A percentile compares a stretch with the other conserved stretches of the same genome.
Conservation (phyloP, 2,113 vertebrate species). For the Oncorhynchus clarkii region DNA sequence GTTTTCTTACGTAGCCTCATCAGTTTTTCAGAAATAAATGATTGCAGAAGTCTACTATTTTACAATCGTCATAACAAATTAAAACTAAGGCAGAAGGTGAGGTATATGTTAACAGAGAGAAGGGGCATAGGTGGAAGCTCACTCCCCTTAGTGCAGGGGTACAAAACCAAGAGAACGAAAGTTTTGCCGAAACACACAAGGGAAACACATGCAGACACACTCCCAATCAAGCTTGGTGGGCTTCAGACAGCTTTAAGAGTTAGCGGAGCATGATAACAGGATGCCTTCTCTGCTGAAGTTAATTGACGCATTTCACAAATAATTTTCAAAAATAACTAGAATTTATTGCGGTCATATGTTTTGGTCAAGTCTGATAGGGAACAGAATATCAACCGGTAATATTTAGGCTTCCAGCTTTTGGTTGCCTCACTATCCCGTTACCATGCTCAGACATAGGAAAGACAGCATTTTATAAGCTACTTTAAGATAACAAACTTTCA, state of each 20-base stretch:
- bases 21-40: conserved; percentile 74
- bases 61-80: conserved; percentile 75
- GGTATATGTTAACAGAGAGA: conserved; percentile 78
- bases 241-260: conserved; percentile 34
- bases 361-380: conserved; percentile 65
- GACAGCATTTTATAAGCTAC: neutral
- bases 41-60: conserved; percentile 74
- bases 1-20: conserved; percentile 63
- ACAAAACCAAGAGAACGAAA: conserved; percentile 38
- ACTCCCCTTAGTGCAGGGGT: conserved; percentile 62
- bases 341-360: conserved; percentile 20
- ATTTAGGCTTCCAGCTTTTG: neutral
- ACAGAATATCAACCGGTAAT: conserved; percentile 24
- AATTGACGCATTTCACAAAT: conserved; percentile 32
- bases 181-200: neutral
- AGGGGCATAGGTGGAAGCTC: conserved; percentile 56
- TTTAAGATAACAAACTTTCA: neutral
- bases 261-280: neutral
- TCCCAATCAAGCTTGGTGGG: conserved; percentile 31
- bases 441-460: neutral
- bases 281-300: conserved; percentile 36
- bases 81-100: conserved; percentile 80
- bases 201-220: conserved; percentile 32
- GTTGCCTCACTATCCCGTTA: neutral
- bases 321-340: conserved; percentile 32